A percentile compares a stretch with the other conserved stretches of the same genome.
These are phyloP conservation scores for Anser brachyrhynchus DNA, from an alignment of 2,113 vertebrate genomes.

Conservation along the genomic window DNA sequence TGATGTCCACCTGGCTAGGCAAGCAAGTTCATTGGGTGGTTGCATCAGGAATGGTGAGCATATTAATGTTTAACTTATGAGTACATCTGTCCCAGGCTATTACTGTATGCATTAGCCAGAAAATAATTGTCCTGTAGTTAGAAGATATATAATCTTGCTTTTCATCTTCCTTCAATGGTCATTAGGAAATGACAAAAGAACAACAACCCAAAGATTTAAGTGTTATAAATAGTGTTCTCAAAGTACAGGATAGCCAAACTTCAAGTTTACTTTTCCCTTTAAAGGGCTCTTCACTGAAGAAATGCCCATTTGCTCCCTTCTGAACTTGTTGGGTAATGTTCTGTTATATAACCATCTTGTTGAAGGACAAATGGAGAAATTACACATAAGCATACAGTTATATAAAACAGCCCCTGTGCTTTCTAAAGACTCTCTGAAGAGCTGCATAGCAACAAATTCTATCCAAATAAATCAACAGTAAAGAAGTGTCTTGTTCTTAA, in stretches of 20 bases:
- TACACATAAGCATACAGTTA: not conserved
- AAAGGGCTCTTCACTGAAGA: not conserved
- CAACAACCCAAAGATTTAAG: not conserved
- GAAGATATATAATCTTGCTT: not conserved
- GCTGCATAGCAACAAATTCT: conserved; percentile 11
- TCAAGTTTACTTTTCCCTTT: not conserved
- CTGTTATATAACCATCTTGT: conserved; percentile 1
- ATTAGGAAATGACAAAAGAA: not conserved
- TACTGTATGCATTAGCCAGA: not conserved
- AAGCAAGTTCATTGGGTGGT: not conserved
- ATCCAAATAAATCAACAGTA: not conserved
- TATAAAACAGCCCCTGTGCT: conserved; percentile 5
- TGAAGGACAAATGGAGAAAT: conserved; percentile 42
- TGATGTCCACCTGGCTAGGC: not conserved
- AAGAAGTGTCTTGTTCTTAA: not conserved
- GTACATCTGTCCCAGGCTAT: not conserved
- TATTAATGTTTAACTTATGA: not conserved
- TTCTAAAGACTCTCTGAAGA: conserved; percentile 4
- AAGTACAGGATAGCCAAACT: not conserved
- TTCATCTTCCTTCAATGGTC: not conserved
- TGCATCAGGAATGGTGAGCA: not conserved
- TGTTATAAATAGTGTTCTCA: not conserved
- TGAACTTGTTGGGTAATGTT: not conserved
- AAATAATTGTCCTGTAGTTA: not conserved
- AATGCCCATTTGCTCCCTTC: not conserved